Evolutionary conservation across 2,888 invertebrate genomes (phyloP), one percentile per base, ranked within the genome.

Genomic region (Pemphredon lugubris): DNA sequence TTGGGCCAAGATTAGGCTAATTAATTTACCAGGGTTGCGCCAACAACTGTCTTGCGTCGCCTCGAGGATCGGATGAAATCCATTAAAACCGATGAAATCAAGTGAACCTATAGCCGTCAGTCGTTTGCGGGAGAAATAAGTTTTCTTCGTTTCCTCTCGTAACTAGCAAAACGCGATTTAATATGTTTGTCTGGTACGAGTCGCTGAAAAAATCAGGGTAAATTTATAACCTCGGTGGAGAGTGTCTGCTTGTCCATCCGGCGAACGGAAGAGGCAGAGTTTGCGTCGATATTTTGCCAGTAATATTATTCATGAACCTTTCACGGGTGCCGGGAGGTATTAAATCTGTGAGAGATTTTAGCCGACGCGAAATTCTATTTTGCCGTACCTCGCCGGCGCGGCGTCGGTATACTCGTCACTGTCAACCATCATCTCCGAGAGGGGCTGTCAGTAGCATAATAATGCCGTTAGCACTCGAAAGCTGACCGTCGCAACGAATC

Each of bases 251-350:
- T 26, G 37, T 34, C 26, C 3, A 11, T 20, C 14, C 23, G 45
- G 3, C 21, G 37, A n/a, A 16, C 39, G 58, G 37, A 44, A 44
- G 32, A 37, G 20, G 14, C 47, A 18, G 20, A 42, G 5, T 9
- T 34, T 23, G 40, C 48, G 34, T 66, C 34, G 63, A 67, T 54
- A 32, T n/a, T n/a, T n/a, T 20, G 32, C 37, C 13, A 18, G 14
- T 72, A 69, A 72, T 72, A 37, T 68, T 63, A 69, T 72, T 63
- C 58, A 69, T 59, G 64, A 72, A 42, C 44, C 63, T 59, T 59
- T 69, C 59, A 54, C 32, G 39, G 37, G 11, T 69, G 58, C 58
- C 53, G 63, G 50, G 21, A 45, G 45, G 48, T 64, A 59, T 59
- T 64, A 54, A 69, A 39, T 16, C 45, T 20, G 16, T 42, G 34